phyloP scores from a whole-genome alignment of 2,797 vertebrate genomes.

The Poecilia velifera region DNA sequence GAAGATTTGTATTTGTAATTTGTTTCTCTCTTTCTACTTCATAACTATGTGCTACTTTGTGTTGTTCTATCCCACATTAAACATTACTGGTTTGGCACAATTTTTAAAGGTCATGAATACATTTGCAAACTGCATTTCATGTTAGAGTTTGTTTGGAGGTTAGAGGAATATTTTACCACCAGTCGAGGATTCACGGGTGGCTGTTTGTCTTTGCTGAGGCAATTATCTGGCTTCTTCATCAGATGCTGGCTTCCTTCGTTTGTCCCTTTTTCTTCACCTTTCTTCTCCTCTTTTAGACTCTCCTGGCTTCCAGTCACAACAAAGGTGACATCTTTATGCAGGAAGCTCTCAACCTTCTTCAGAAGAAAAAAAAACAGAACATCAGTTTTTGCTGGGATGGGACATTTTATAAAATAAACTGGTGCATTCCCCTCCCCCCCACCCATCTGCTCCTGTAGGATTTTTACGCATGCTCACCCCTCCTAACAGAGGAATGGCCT shows the following conservation, averaged over 20 bases:
- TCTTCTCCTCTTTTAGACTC: slow-evolving; percentile 48
- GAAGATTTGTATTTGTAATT: background rate
- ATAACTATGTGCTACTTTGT: background rate
- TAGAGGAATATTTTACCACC: slow-evolving; percentile 40
- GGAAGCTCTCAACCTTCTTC: slow-evolving; percentile 87
- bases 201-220: slow-evolving; percentile 26
- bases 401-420: background rate
- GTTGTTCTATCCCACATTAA: background rate
- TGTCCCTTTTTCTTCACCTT: slow-evolving; percentile 22
- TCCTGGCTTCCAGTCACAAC: slow-evolving; percentile 86
- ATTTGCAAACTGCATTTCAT: background rate
- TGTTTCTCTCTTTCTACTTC: background rate
- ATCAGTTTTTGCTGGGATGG: background rate
- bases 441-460: background rate
- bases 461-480: slow-evolving; percentile 79
- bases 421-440: background rate
- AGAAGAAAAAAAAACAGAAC: slow-evolving; percentile 12
- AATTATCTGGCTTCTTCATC: slow-evolving; percentile 33
- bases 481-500: slow-evolving; percentile 80
- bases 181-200: slow-evolving; percentile 63
- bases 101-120: background rate
- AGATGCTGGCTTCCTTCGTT: slow-evolving; percentile 28
- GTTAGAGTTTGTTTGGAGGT: background rate
- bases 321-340: slow-evolving; percentile 90
- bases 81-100: background rate